Conservation (phyloP, 2,113 vertebrate species). For the Eurypyga helias region DNA sequence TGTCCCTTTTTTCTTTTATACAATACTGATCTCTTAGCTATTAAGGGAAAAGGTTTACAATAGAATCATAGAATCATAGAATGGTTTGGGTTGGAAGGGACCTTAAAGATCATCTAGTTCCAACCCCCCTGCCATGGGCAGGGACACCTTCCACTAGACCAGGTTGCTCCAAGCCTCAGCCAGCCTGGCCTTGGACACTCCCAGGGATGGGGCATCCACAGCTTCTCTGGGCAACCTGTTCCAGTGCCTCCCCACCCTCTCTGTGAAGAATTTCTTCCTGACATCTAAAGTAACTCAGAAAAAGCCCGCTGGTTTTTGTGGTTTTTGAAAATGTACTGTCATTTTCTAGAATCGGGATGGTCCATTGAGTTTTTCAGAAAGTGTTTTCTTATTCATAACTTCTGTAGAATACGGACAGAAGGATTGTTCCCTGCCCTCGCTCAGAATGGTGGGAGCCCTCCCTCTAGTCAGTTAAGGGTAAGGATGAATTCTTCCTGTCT, state of each 20-base stretch:
- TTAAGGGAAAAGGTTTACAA: neutral
- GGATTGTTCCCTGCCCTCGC: neutral
- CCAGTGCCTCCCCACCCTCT: no score
- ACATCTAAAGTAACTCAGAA: neutral
- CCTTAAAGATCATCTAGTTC: no score
- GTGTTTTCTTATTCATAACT: neutral
- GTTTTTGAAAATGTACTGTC: neutral
- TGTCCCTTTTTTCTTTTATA: neutral
- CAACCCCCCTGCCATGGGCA: no score
- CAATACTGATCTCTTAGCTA: neutral
- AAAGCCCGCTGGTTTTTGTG: neutral
- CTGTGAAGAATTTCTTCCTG: no score
- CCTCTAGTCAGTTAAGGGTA: neutral
- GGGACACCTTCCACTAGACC: no score
- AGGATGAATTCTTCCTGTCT: neutral
- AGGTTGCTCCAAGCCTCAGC: no score
- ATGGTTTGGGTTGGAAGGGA: no score
- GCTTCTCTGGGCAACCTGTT: no score
- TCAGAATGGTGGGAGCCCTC: neutral
- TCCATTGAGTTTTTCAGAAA: neutral
- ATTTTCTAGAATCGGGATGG: neutral
- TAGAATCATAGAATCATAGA: no score
- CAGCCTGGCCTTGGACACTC: no score
- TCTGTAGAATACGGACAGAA: neutral
- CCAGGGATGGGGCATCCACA: no score